Base-by-base conservation (phyloP, 2,113 vertebrate genomes). In the Rhipidura dahli region DNA sequence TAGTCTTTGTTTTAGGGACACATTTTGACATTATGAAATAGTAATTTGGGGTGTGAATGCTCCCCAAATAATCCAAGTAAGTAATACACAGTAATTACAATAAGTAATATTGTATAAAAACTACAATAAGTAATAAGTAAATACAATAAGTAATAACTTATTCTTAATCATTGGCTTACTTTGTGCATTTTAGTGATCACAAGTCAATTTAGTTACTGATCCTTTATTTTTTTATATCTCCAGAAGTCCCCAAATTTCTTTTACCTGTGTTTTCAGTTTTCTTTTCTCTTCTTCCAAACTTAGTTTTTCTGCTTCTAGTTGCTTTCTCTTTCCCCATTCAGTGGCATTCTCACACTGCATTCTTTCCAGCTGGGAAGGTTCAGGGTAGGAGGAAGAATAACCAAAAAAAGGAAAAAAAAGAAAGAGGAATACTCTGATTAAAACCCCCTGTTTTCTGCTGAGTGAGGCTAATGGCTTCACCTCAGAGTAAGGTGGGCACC, bases 241-340 rank as follows among this genome's bases (percentile, higher is more conserved):
- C 57, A 91, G 30, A 71, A 81, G 20, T 27, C 72, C 71, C 44
- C 93, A 65, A 89, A 95, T 90, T 85, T 97, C 63, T 94, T 94
- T 96, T 91, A 97, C 71, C 66, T 97, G 96, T 8, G 77, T 60
- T 65, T 97, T 96, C 49, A 95, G 12, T 37, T 86, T 96, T 95
- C 78, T 94, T 30, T 82, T 97, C 28, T 98, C 97, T 88, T 94
- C 97, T 76, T 97, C 94, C 84, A 96, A 47, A 42, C 19, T 65
- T 88, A 92, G 90, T 22, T 96, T 97, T 89, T 95, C 94, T 54
- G 50, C 81, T 91, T 96, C 96, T 49, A 79, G 54, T 44, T 0
- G 81, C 57, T 94, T 87, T 78, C 30, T 96, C 56, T 94, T 92
- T 91, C 50, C 47, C 95, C 95, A 92, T 15, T 96, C 91, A 24